Base-by-base conservation (phyloP, 2,113 vertebrate species). In the Nicator chloris region DNA sequence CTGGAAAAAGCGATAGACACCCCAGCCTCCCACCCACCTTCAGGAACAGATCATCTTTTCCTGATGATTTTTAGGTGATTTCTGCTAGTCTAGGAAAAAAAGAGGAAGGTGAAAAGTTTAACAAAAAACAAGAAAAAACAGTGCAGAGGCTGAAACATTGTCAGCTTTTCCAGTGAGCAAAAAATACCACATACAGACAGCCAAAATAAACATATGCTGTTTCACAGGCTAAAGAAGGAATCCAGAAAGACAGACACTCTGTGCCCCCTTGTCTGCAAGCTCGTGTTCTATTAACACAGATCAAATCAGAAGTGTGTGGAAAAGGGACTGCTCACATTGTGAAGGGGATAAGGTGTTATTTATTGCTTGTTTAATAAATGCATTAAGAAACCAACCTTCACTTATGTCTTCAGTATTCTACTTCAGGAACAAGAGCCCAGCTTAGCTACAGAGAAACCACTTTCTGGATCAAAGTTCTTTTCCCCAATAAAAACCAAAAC, bases 151-250 rank as follows among this genome's bases (percentile, higher is more conserved):
- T 57, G 23, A 86, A 92, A 80, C 50, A 57, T 1, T 23, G 31
- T 45, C 59, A 83, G 7, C 27, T 91, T 89, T 92, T 81, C 81
- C 87, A 86, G 39, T 44, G 44, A 87, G 35, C 27, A 91, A 70
- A 82, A 92, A 63, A 59, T 31, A 88, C 21, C 17, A 8, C 13
- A n/a, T 15, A 54, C 15, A 77, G 63, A 15, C n/a, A 65, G 64
- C 69, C 56, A 90, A 94, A 95, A 77, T n/a, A 85, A 82, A 61
- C 28, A 77, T 47, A 30, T 39, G 49, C 35, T 56, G 53, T 56
- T 76, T 56, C 40, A 59, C 53, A 82, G 57, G 31, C 78, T 80
- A 40, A 65, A 77, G 51, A 59, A 59, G 15, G 65, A 82, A 66
- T 84, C n/a, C 54, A 84, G 60, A 33, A 54, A 39, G 33, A 63